Evolutionary conservation across 2,113 vertebrate species (phyloP).

Genomic region (Gavia stellata): DNA sequence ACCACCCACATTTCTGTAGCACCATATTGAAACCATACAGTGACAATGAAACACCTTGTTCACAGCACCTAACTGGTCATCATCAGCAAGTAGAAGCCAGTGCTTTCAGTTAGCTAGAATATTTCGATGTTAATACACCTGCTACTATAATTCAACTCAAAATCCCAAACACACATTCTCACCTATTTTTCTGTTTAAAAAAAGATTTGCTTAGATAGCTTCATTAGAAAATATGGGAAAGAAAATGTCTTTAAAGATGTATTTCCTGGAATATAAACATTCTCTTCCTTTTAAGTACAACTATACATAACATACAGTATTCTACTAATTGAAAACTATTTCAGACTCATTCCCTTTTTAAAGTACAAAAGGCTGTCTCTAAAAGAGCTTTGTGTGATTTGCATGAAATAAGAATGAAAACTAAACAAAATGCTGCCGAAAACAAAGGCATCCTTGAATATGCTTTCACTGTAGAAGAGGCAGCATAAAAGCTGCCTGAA

Average conservation of each 20-base stretch:
- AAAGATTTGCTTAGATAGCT: background rate
- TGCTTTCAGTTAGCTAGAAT: background rate
- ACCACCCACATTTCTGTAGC: background rate
- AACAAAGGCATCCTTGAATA: background rate
- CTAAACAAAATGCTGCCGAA: background rate
- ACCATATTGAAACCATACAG: background rate
- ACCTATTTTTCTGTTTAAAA: background rate
- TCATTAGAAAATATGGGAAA: background rate
- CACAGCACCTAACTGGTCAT: background rate
- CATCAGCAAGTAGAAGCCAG: background rate
- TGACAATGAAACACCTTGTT: background rate
- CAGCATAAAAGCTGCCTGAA: background rate
- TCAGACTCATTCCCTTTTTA: background rate
- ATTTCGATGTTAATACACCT: background rate
- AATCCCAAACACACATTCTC: background rate
- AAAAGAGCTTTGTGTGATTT: background rate
- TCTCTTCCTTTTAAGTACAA: background rate
- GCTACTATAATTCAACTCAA: background rate
- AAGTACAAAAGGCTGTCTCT: background rate
- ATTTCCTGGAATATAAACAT: background rate
- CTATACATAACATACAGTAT: background rate
- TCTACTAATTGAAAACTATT: background rate
- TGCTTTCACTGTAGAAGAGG: background rate
- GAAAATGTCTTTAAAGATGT: background rate
- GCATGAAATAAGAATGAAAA: background rate